Percentiles rank a stretch among this genome's conserved stretches.
Evolutionary conservation across 2,888 invertebrate species (phyloP).

Genomic region (Metellina segmentata): DNA sequence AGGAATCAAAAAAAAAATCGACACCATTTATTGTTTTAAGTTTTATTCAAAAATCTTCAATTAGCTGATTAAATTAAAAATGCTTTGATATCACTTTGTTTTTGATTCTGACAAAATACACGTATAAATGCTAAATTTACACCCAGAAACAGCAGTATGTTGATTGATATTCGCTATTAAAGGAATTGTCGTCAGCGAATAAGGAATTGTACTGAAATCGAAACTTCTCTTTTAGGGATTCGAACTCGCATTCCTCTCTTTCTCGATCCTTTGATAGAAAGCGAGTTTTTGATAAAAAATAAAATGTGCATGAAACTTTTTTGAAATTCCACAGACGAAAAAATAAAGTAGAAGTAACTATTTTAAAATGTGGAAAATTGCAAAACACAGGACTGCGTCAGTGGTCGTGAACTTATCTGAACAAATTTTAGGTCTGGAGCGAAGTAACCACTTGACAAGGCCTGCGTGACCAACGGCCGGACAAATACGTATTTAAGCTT

Average conservation of each 20-base stretch:
- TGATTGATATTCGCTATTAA: background rate
- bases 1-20: too few relatives aligned
- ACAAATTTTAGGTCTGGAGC: background rate
- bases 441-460: background rate
- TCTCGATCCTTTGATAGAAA: background rate
- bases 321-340: too few relatives aligned
- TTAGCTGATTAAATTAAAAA: too few relatives aligned
- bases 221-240: background rate
- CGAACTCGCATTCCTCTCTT: background rate
- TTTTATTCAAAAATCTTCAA: too few relatives aligned
- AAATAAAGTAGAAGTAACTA: background rate
- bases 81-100: too few relatives aligned
- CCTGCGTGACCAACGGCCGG: background rate
- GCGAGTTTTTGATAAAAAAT: background rate
- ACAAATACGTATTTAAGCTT: background rate
- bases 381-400: background rate
- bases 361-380: background rate
- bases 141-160: background rate
- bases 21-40: too few relatives aligned
- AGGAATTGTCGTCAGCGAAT: too few relatives aligned
- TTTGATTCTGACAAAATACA: too few relatives aligned
- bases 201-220: too few relatives aligned
- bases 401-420: background rate
- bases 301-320: too few relatives aligned
- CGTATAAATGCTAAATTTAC: too few relatives aligned